Evolutionary conservation across 2,797 vertebrate species (phyloP), one percentile per base, ranked within the genome.

Genomic region (Hydrocynus forskahlii): DNA sequence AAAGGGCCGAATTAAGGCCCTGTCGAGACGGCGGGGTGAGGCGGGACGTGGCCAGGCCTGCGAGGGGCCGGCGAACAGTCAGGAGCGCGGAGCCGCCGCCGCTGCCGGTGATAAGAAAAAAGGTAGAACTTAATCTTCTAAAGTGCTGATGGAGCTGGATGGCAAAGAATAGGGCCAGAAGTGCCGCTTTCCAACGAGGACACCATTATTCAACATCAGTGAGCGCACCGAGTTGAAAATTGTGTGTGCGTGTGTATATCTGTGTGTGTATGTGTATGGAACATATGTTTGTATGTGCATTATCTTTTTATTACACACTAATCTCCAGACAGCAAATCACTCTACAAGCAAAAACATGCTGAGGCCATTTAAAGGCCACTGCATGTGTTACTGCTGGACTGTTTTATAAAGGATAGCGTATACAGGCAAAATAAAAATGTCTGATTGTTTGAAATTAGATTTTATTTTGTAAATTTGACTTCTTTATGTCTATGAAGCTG

Each of bases 121-220:
- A 84, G 79, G 80, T 75, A 88, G 85, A 85, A 85, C 86, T 89
- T 90, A 88, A 90, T 89, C 88, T 89, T 78, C 82, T 84, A 84
- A 83, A 88, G 84, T 81, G 87, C 89, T 89, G 89, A 89, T 88
- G 83, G 86, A 81, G 85, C 85, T 69, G 82, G 82, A 88, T 83
- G 83, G 64, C 57, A 71, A 77, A 82, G 80, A 86, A 76, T 84
- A 64, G 50, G 40, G 55, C 85, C 78, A 23, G 77, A 79, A 80
- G 71, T 85, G 82, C 78, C 80, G 79, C 75, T 81, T 88, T 76
- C 54, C 81, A 68, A 86, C 78, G 81, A 80, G 84, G 74, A 88
- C 80, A 38, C 76, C 86, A 85, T 89, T 87, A 86, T 88, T 89
- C 85, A 88, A 81, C 81, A 83, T 86, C 83, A 60, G 45, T 63